phyloP scores from a whole-genome alignment of 2,113 vertebrate species.

The Sander lucioperca region DNA sequence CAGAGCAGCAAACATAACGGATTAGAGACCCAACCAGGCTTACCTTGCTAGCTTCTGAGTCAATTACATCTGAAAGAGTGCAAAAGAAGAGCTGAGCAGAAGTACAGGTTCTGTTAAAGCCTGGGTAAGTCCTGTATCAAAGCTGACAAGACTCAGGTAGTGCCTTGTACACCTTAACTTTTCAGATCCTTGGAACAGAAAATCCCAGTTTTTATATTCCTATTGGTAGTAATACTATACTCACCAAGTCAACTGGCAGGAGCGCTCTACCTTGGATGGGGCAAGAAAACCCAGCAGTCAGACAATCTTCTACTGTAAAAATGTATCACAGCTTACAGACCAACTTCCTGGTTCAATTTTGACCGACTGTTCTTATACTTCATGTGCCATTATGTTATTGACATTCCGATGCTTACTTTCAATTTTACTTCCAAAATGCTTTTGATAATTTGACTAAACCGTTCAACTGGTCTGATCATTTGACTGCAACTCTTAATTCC shows the following conservation, averaged over 20 bases:
- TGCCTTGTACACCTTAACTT: not conserved
- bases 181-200: not conserved
- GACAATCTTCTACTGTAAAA: not conserved
- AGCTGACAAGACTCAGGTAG: not conserved
- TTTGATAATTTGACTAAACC: too few relatives aligned
- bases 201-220: not conserved
- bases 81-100: not conserved
- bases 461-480: not conserved
- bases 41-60: conserved; percentile 37
- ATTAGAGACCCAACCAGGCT: conserved; percentile 33
- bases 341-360: not conserved
- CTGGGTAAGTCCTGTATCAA: not conserved
- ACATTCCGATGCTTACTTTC: too few relatives aligned
- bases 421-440: not conserved
- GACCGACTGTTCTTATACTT: not conserved
- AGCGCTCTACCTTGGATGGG: not conserved
- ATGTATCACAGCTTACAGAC: not conserved
- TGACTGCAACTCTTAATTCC: not conserved
- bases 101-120: not conserved
- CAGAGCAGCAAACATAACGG: conserved; percentile 30
- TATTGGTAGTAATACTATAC: not conserved
- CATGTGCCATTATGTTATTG: too few relatives aligned
- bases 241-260: too few relatives aligned
- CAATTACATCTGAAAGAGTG: conserved; percentile 35
- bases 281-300: fast-evolving